Percentiles rank a stretch among this genome's conserved stretches.
Evolutionary conservation across 2,888 invertebrate genomes (phyloP).

Genomic region (Stenoptilia bipunctidactyla): DNA sequence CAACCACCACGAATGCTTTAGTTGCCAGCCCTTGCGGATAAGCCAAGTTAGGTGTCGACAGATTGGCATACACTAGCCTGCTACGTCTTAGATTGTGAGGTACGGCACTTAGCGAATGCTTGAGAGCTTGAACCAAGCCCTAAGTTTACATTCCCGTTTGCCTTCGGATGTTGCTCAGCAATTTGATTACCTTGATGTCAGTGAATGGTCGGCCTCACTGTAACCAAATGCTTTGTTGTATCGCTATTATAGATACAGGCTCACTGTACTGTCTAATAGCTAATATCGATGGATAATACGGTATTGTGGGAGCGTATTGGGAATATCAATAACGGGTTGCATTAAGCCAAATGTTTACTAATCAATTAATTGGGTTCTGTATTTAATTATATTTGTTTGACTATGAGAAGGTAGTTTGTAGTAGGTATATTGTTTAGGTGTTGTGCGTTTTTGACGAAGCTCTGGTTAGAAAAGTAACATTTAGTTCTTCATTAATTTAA

Average conservation of each 20-base stretch:
- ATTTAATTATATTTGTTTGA: too few species aligned
- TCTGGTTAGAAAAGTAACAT: too few species aligned
- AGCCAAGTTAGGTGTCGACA: slow-evolving; percentile 26
- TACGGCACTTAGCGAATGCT: background rate
- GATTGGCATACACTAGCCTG: slow-evolving; percentile 24
- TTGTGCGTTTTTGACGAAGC: too few species aligned
- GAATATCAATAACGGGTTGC: too few species aligned
- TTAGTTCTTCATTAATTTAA: too few species aligned
- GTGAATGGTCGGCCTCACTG: background rate
- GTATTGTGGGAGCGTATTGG: too few species aligned
- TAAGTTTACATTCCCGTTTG: background rate
- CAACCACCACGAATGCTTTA: slow-evolving; percentile 51
- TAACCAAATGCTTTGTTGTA: background rate
- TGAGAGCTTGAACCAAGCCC: background rate
- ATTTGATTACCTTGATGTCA: background rate
- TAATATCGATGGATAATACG: too few species aligned
- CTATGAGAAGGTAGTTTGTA: too few species aligned
- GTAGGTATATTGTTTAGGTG: too few species aligned
- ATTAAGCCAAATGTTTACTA: background rate
- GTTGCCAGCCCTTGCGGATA: slow-evolving; percentile 46
- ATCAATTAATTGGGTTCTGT: background rate
- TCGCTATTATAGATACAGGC: background rate
- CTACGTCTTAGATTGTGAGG: slow-evolving; percentile 15
- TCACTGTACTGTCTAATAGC: too few species aligned
- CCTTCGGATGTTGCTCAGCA: background rate